phyloP scores from a whole-genome alignment of 2,113 vertebrate species.

The Scomber colias region DNA sequence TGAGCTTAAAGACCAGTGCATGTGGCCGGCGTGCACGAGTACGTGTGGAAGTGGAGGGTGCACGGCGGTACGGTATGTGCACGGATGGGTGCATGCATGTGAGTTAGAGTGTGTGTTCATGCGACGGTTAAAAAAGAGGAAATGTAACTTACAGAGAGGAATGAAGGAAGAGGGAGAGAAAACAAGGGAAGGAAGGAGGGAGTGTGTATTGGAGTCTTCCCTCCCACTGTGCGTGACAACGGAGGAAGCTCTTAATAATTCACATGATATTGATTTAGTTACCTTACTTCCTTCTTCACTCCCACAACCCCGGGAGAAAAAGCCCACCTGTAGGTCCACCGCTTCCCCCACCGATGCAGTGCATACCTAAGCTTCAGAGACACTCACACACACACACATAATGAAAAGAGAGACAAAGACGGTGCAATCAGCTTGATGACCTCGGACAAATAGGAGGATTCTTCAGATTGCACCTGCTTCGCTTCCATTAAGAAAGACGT shows the following conservation, averaged over 20 bases:
- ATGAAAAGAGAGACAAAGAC: slow-evolving; percentile 21
- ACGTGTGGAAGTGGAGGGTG: slow-evolving; percentile 14
- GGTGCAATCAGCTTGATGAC: slow-evolving; percentile 57
- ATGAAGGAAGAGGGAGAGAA: slow-evolving; percentile 38
- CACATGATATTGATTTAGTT: slow-evolving; percentile 90
- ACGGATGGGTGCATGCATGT: background rate
- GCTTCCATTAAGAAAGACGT: slow-evolving; percentile 1
- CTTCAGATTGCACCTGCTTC: slow-evolving; percentile 35
- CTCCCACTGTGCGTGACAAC: slow-evolving; percentile 85
- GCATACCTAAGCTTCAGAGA: background rate
- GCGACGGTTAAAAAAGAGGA: slow-evolving; percentile 7
- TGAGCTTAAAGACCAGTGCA: slow-evolving; percentile 72
- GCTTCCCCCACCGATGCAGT: background rate
- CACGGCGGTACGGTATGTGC: slow-evolving; percentile 8
- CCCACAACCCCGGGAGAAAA: slow-evolving; percentile 63
- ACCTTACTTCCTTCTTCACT: slow-evolving; percentile 63
- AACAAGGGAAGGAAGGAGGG: slow-evolving; percentile 29
- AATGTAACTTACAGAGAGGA: slow-evolving; percentile 34
- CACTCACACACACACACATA: background rate
- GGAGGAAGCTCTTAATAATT: slow-evolving; percentile 91
- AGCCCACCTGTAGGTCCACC: slow-evolving; percentile 66
- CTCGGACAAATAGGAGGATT: slow-evolving; percentile 22
- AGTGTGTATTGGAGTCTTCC: background rate
- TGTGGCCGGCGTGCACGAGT: slow-evolving; percentile 7
- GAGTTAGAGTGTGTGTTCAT: background rate